Conservation (phyloP, 2,888 invertebrate genomes). For the Pseudococcus viburni region DNA sequence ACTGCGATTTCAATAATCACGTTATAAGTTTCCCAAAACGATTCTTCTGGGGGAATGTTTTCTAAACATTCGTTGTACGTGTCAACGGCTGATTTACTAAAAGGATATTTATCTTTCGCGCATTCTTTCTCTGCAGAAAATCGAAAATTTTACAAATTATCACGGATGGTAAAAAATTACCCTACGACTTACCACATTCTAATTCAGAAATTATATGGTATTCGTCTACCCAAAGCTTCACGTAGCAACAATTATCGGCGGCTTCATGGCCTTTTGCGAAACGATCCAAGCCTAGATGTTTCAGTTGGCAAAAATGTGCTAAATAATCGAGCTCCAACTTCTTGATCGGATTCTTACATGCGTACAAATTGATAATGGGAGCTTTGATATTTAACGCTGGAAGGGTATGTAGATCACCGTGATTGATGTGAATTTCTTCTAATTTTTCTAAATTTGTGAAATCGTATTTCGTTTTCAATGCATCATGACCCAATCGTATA, state of each 20-base stretch:
- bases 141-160: neutral
- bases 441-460: too few relatives aligned
- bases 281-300: neutral
- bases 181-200: neutral
- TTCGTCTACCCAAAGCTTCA: neutral
- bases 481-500: too few relatives aligned
- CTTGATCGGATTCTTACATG: neutral
- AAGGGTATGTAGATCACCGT: neutral
- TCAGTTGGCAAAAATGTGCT: neutral
- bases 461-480: too few relatives aligned
- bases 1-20: neutral
- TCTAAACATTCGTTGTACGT: neutral
- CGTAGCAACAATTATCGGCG: neutral
- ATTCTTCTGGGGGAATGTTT: too few relatives aligned
- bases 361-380: neutral
- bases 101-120: neutral
- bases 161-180: neutral
- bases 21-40: neutral
- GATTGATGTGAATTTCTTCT: too few relatives aligned
- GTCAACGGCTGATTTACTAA: neutral
- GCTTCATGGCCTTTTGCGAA: neutral
- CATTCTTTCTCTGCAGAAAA: neutral
- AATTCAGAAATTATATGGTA: neutral
- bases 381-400: neutral
- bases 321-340: neutral